Conservation (phyloP, 1,140 invertebrate species). For the Ditylenchus dipsaci region DNA sequence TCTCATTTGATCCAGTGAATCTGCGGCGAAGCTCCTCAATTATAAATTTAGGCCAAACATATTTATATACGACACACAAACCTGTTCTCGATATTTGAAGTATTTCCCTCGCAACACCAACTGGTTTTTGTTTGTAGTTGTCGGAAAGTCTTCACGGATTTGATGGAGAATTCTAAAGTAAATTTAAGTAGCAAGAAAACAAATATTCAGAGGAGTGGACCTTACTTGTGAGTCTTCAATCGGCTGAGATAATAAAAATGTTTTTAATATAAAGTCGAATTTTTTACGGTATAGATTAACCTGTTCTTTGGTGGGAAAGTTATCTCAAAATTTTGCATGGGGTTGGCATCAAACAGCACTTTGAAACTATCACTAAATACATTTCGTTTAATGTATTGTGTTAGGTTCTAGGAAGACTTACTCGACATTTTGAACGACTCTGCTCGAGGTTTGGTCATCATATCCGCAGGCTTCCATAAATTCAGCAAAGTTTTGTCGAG, state of each 20-base stretch:
- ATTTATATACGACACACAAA: slow-evolving; percentile 10
- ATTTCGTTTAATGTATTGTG: not conserved
- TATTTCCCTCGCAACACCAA: slow-evolving; percentile 44
- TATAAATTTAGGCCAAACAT: slow-evolving; percentile 1
- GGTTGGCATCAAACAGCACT: slow-evolving; percentile 11
- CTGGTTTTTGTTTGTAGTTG: slow-evolving; percentile 24
- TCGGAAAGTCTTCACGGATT: slow-evolving; percentile 15
- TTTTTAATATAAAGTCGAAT: not conserved
- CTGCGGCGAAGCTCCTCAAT: slow-evolving; percentile 26
- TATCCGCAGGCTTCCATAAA: slow-evolving; percentile 18
- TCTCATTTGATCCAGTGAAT: slow-evolving; percentile 8
- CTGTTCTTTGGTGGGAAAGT: slow-evolving; percentile 31
- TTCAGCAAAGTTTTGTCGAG: slow-evolving; percentile 18
- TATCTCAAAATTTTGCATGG: slow-evolving; percentile 35
- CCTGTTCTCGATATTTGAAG: slow-evolving; percentile 41
- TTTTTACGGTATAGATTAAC: slow-evolving; percentile 32
- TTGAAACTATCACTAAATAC: slow-evolving; percentile 19
- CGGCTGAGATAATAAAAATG: no score
- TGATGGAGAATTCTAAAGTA: slow-evolving; percentile 33
- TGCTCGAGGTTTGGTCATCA: slow-evolving; percentile 5
- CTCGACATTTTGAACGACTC: slow-evolving; percentile 19
- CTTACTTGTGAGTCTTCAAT: no score
- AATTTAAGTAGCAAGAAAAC: not conserved
- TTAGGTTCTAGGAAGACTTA: slow-evolving; percentile 16
- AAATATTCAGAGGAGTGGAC: not conserved